Base-by-base conservation (phyloP, 2,797 vertebrate genomes). In the Prunella strophiata region DNA sequence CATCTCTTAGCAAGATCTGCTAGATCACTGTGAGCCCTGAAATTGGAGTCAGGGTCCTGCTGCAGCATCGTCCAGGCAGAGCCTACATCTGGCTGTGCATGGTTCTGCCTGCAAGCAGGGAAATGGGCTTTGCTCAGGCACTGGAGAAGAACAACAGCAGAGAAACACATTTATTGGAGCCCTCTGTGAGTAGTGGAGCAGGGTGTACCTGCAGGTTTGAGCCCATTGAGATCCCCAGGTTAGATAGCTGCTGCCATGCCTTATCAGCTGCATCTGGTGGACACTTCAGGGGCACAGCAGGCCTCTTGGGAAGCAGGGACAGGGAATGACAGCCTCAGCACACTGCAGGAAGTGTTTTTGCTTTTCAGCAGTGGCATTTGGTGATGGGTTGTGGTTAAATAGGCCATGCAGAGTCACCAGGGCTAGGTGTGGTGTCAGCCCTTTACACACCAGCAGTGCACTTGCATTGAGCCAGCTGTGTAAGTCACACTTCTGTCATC, bases 241-340 rank as follows among this genome's bases (percentile, higher is more conserved):
- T 5, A 55, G 87, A 82, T 77, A 65, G 36, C 58, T 66, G 89
- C 74, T 75, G 82, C 80, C 48, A 2, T 83, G 88, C 89, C 73
- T 67, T 91, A 91, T 93, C 91, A 77, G 16, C 63, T 85, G 83
- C 45, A 92, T 92, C 91, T 83, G 5, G 7, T 78, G 83, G 51
- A 21, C 57, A 2, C 65, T 48, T 47, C 51, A 32, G 19, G 63
- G 47, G 52, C 70, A 26, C 58, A 66, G 23, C 72, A 74, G 61
- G 61, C 70, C 7, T 2, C 48, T 63, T 62, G 78, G 58, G 71
- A 23, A 89, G 38, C 45, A 29, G 80, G 67, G 21, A 38, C 42
- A 26, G 84, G 61, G 25, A 54, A 36, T 42, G 43, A 57, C 43
- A 70, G 32, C 25, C 32, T 22, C 10, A 26, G 9, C 2, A 3